Conservation (phyloP, 2,797 vertebrate genomes). For the Eospalax fontanierii region DNA sequence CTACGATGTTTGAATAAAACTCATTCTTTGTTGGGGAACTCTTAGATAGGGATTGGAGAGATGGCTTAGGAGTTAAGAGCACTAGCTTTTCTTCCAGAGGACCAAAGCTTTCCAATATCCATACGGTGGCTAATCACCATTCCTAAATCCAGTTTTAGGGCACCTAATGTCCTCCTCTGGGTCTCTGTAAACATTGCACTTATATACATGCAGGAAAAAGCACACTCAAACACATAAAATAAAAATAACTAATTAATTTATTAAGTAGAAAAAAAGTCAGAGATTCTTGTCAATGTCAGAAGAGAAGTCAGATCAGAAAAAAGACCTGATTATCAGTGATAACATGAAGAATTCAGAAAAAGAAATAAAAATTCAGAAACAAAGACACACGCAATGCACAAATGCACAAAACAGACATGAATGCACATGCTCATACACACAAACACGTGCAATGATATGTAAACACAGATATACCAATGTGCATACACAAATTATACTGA, state of each 20-base stretch:
- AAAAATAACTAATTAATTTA: too few species aligned
- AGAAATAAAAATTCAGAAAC: not conserved
- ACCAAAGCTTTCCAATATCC: too few species aligned
- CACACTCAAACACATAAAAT: too few species aligned
- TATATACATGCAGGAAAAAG: too few species aligned
- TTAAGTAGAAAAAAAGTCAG: too few species aligned
- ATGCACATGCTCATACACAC: not conserved
- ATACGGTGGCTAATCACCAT: too few species aligned
- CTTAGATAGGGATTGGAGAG: too few species aligned
- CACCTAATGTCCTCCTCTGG: too few species aligned
- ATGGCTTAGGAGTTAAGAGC: too few species aligned
- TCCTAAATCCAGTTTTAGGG: too few species aligned
- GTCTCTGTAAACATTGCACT: too few species aligned
- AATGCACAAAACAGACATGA: not conserved
- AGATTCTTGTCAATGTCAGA: not conserved
- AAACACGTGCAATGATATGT: not conserved
- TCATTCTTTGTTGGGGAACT: not conserved
- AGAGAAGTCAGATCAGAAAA: not conserved
- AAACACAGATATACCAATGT: not conserved
- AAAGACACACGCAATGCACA: not conserved
- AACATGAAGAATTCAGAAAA: not conserved
- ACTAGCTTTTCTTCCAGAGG: too few species aligned
- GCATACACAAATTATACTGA: not conserved
- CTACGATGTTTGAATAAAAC: not conserved
- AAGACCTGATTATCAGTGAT: not conserved